Conservation (phyloP, 2,113 vertebrate species). For the Nipponia nippon region DNA sequence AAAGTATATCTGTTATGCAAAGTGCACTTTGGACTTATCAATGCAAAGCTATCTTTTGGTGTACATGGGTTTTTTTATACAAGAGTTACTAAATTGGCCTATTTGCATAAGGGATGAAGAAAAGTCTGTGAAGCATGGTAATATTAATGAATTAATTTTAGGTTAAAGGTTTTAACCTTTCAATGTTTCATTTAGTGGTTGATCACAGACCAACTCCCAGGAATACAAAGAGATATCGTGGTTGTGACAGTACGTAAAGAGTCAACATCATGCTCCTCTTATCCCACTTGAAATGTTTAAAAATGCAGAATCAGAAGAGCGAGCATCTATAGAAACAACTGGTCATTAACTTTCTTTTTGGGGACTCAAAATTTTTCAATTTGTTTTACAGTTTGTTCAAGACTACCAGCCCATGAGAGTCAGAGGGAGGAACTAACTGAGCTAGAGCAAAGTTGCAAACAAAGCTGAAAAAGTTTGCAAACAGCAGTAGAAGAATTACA, state of each 20-base stretch:
- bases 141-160: not conserved
- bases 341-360: not conserved
- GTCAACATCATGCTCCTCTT: not conserved
- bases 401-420: not conserved
- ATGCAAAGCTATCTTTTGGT: not conserved
- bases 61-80: not conserved
- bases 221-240: conserved; percentile 23
- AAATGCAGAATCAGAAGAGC: not conserved
- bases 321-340: not conserved
- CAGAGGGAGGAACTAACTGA: not conserved
- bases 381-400: not conserved
- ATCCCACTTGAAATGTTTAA: not conserved
- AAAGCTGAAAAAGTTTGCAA: not conserved
- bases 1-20: not conserved
- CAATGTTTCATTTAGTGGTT: conserved; percentile 60
- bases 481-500: not conserved
- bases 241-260: conserved; percentile 21
- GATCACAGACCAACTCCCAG: conserved; percentile 33
- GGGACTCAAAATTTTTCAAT: not conserved
- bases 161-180: conserved; percentile 44
- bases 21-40: not conserved
- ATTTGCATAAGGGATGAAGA: not conserved
- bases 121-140: not conserved
- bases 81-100: not conserved
- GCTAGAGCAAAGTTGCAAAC: not conserved